A percentile compares a stretch with the other conserved stretches of the same genome.
phyloP scores from a whole-genome alignment of 1,140 invertebrate genomes.

The Neodiprion fabricii region DNA sequence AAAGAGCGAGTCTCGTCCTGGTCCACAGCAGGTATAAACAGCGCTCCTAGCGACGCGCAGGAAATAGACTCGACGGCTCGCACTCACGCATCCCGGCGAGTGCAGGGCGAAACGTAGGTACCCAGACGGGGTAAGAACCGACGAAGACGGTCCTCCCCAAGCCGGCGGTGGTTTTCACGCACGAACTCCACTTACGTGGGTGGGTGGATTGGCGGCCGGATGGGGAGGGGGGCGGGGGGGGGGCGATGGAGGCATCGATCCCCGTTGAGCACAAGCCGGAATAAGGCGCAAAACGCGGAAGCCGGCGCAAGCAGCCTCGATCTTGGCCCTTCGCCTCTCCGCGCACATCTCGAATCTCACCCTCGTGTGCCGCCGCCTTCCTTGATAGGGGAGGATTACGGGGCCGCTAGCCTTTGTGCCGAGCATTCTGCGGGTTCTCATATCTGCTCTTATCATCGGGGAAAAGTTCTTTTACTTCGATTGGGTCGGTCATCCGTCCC shows the following conservation, averaged over 20 bases:
- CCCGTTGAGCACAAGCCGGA: slow-evolving; percentile 8
- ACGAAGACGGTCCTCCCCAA: not conserved
- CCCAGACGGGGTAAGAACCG: not conserved
- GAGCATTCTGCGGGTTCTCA: slow-evolving; percentile 54
- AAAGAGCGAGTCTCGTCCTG: too few species aligned
- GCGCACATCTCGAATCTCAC: slow-evolving; percentile 18
- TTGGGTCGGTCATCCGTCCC: not conserved
- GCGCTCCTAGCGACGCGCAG: too few species aligned
- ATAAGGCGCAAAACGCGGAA: slow-evolving; percentile 24
- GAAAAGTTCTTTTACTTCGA: not conserved
- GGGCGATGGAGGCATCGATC: slow-evolving; percentile 35
- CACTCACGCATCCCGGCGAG: not conserved
- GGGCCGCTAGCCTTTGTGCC: slow-evolving; percentile 47
- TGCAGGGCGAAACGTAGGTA: not conserved
- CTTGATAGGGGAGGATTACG: slow-evolving; percentile 45
- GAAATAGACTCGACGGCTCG: too few species aligned
- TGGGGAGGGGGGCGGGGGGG: not conserved
- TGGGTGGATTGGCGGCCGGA: not conserved
- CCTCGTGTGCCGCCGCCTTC: not conserved
- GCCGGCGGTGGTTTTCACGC: slow-evolving; percentile 47
- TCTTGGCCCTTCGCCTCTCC: slow-evolving; percentile 23
- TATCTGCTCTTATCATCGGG: slow-evolving; percentile 3
- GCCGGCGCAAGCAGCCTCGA: slow-evolving; percentile 14
- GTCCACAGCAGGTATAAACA: too few species aligned
- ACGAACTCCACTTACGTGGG: slow-evolving; percentile 39